Evolutionary conservation across 2,113 vertebrate species (phyloP), one percentile per base, ranked within the genome.

Genomic region (Channa argus): DNA sequence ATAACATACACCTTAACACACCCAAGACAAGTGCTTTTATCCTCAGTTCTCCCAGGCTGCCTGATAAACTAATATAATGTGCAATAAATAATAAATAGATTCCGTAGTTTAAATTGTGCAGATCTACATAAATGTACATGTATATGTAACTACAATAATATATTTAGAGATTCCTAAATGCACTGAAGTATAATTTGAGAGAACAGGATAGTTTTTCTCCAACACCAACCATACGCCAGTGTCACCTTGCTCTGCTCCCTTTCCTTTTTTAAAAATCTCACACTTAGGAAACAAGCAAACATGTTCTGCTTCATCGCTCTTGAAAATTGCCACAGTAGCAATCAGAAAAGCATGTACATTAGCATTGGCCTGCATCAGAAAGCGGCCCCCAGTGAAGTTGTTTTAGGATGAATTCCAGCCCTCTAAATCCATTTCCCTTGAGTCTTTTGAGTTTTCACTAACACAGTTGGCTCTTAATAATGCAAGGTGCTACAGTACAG

Each of bases 391-490:
- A 8, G 60, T 65, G 53, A 81, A 83, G 84, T 78, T 85, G 72
- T 76, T 86, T 74, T 64, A 88, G 84, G 80, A 87, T 63, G 68
- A 59, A 49, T 80, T 86, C 63, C 66, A 78, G 60, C 53, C 54
- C 63, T 77, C 37, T 74, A 81, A 85, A 87, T 77, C 86, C 49
- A 41, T 60, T 24, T 71, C 85, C 86, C 84, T 15, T 2, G 71
- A 54, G 87, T 63, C 63, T 77, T 79, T 65, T 54, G 60, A 74
- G 83, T 71, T 83, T 83, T 87, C 63, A 68, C 75, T 14, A 64
- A 71, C 79, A 68, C 71, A 70, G 76, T 45, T 56, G 54, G 71
- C 53, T 74, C 33, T 82, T 78, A 82, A 88, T 88, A 84, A 90
- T 83, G 63, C 73, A 85, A 82, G 66, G 34, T 33, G 41, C 56